Conservation (phyloP, 1,140 invertebrate species). For the Theocolax elegans region DNA sequence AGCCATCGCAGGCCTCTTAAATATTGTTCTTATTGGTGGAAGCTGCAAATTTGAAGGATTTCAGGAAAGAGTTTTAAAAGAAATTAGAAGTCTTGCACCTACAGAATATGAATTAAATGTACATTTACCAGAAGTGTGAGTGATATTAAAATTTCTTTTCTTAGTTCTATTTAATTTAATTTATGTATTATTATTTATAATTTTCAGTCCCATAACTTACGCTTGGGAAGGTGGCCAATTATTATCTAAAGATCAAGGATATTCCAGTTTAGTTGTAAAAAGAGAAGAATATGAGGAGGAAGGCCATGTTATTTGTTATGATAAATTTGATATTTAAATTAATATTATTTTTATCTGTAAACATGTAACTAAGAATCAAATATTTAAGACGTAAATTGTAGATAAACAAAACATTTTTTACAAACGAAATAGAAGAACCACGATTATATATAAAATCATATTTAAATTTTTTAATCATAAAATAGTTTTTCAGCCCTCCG, state of each 20-base stretch:
- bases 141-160: conserved; percentile 27
- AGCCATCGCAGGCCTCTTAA: no score
- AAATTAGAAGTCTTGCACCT: conserved; percentile 82
- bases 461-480: conserved; percentile 20
- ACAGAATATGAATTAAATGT: conserved; percentile 81
- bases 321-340: conserved; percentile 75
- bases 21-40: conserved; percentile 94
- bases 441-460: not conserved
- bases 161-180: no score
- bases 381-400: no score
- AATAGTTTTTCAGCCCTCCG: no score
- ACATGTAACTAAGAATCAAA: not conserved
- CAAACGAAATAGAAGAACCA: not conserved
- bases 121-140: conserved; percentile 76
- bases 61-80: conserved; percentile 81
- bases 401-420: not conserved
- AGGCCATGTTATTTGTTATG: conserved; percentile 76
- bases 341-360: conserved; percentile 20
- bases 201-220: conserved; percentile 81
- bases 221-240: conserved; percentile 88
- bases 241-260: conserved; percentile 79
- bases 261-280: conserved; percentile 79
- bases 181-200: conserved; percentile 19
- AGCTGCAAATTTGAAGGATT: conserved; percentile 87
- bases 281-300: conserved; percentile 91